Base-by-base conservation (phyloP, 2,888 invertebrate genomes). In the Hydrotaea diabolus region DNA sequence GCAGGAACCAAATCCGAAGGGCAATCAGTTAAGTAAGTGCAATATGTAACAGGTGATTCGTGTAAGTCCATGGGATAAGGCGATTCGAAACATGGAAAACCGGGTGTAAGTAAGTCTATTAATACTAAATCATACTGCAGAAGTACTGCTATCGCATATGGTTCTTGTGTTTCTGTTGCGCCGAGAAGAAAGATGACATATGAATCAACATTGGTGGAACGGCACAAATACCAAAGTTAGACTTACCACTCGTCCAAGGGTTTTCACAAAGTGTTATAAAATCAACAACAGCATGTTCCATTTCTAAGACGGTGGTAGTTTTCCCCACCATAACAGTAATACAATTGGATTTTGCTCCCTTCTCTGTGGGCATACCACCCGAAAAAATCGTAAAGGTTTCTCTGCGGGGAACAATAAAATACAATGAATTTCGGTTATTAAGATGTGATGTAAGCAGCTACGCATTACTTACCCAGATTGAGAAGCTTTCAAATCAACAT, bases 31-130 rank as follows among this genome's bases (percentile, higher is more conserved):
- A 98, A 95, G 94, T 99, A 99, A 83, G 96, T 95, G 93, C 98
- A 98, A 93, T 97, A 97, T 80, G 99, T 99, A 90, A 99, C 99
- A 23, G 99, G 97, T 75, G 98, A 98, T 93, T 99, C 99, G 94
- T 99, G 99, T 88, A 99, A 95, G 93, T 99, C 99, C 98, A 99
- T 99, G 86, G 99, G 98, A 94, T 99, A 99, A 62, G 99, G 99
- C 94, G 99, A 99, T 93, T 99, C 99, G 94, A 99, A 98, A 93
- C 98, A 98, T 26, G 99, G 99, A 94, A 98, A 99, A 91, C 99
- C 99, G 82, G 96, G 95, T 72, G 97, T 96, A 91, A 96, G 96
- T 91, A 99, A 95, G 94, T 99, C 99, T 92, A 99, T 97, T 90
- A 99, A 96, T 92, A 99, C 98, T 92, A 99, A 94, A 94, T 99